These are phyloP conservation scores for Eupsittula cactorum DNA, from an alignment of 2,113 vertebrate genomes.

Conservation along the genomic window DNA sequence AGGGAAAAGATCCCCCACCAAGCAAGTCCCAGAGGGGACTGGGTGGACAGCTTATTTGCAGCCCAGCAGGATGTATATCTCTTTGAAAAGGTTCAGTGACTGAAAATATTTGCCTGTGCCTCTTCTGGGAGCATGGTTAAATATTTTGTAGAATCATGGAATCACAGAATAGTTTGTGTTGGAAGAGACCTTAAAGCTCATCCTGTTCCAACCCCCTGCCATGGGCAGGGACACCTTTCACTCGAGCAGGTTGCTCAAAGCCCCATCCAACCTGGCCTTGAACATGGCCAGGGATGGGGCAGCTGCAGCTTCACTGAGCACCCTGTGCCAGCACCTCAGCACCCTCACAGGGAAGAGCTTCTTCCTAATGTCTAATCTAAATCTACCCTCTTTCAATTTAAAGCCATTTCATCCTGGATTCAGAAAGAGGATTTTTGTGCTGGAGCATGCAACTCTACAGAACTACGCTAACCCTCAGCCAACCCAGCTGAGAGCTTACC, in stretches of 20 bases:
- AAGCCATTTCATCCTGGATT: neutral
- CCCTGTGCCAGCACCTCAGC: neutral
- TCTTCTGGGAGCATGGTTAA: neutral
- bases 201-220: neutral
- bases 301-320: neutral
- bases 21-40: neutral
- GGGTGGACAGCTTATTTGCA: neutral
- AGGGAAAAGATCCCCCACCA: neutral
- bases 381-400: neutral
- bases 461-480: rapidly evolving
- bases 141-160: neutral
- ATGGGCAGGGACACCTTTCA: neutral
- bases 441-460: neutral
- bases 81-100: neutral
- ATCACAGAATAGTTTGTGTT: neutral
- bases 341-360: neutral
- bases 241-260: neutral
- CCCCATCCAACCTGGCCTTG: neutral
- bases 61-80: neutral
- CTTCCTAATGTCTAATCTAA: neutral
- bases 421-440: neutral
- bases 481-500: neutral
- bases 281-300: neutral
- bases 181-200: neutral
- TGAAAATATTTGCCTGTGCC: neutral